Percentiles rank a stretch among this genome's conserved stretches.
Evolutionary conservation across 2,113 vertebrate species (phyloP).

Genomic region (Abramis brama): DNA sequence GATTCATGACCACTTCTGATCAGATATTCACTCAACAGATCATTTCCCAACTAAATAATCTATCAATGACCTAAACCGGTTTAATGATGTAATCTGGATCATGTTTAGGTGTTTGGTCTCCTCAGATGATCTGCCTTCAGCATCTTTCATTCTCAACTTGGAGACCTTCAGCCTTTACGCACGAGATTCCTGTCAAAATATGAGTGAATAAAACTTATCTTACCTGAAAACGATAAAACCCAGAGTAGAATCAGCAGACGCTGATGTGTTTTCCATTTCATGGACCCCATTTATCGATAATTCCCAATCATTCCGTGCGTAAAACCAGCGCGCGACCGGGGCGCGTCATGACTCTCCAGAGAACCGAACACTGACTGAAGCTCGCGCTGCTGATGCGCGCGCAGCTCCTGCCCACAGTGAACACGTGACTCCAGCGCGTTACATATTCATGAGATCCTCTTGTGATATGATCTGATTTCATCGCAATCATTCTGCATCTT

Average conservation of each 20-base stretch:
- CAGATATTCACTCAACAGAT: background rate
- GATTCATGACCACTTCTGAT: too few relatives aligned
- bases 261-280: conserved; percentile 67
- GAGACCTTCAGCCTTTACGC: background rate
- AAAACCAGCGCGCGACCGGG: conserved; percentile 37
- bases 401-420: background rate
- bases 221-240: conserved; percentile 71
- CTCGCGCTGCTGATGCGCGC: background rate
- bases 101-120: background rate
- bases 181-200: background rate
- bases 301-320: conserved; percentile 60
- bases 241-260: conserved; percentile 62
- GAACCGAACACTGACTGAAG: conserved; percentile 25
- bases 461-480: background rate
- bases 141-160: background rate
- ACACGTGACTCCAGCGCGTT: background rate
- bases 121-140: background rate
- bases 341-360: conserved; percentile 41
- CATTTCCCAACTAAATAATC: background rate
- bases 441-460: background rate
- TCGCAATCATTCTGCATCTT: background rate
- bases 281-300: conserved; percentile 73
- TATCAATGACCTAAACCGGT: background rate
- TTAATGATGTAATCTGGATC: rapidly evolving
- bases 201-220: conserved; percentile 45